These are phyloP conservation scores for Hydropsyche betteni DNA, from an alignment of 2,888 invertebrate genomes.

Conservation along the genomic window DNA sequence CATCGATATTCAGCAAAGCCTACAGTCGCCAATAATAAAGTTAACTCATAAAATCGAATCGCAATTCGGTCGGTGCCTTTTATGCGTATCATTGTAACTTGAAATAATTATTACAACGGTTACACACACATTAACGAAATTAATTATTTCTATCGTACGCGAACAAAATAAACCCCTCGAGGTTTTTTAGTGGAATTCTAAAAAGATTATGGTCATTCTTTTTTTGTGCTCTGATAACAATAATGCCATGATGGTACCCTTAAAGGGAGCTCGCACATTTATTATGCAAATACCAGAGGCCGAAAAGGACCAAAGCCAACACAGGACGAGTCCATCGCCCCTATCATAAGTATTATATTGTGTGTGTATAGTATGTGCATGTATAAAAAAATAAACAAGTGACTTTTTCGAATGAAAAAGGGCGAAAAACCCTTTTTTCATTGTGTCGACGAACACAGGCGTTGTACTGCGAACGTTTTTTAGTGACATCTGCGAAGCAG, in stretches of 20 bases:
- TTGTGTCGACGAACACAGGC: too few relatives aligned
- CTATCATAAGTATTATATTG: background rate
- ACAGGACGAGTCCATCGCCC: background rate
- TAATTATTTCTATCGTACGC: too few relatives aligned
- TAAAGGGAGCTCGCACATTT: conserved; percentile 16
- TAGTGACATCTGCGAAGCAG: too few relatives aligned
- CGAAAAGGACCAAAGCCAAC: background rate
- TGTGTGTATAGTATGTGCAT: too few relatives aligned
- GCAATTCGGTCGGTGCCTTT: too few relatives aligned
- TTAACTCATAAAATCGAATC: too few relatives aligned
- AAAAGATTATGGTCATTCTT: background rate
- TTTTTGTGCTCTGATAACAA: background rate
- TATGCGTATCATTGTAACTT: too few relatives aligned
- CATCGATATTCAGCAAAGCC: too few relatives aligned
- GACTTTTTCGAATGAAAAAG: conserved; percentile 11
- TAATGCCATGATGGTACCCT: conserved; percentile 10
- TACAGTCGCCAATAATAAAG: too few relatives aligned
- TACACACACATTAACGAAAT: too few relatives aligned
- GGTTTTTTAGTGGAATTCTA: background rate
- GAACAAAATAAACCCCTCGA: background rate
- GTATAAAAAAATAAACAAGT: conserved; percentile 13
- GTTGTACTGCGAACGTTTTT: too few relatives aligned
- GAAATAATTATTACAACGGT: too few relatives aligned
- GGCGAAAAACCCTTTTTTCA: conserved; percentile 5
- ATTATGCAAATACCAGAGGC: conserved; percentile 23